Conservation (phyloP, 2,113 vertebrate genomes). For the Rhinopomastus cyanomelas region DNA sequence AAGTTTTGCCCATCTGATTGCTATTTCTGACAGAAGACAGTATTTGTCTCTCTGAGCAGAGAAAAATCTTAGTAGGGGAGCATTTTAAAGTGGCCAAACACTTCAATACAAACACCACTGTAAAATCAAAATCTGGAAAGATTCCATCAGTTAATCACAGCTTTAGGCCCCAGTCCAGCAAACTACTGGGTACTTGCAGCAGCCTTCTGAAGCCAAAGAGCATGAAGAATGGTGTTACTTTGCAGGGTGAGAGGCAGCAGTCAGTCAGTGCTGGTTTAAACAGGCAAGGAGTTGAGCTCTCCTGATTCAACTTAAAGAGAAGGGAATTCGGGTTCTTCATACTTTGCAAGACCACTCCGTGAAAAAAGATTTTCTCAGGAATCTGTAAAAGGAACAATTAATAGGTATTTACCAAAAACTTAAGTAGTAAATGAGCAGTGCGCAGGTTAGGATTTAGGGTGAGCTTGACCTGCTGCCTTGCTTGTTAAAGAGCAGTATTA, state of each 20-base stretch:
- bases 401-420: neutral
- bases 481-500: neutral
- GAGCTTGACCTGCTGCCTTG: neutral
- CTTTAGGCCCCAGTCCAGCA: neutral
- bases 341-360: neutral
- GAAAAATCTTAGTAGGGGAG: neutral
- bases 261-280: neutral
- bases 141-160: neutral
- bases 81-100: neutral
- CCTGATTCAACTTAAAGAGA: neutral
- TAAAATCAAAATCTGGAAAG: neutral
- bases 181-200: neutral
- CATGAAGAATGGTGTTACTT: neutral
- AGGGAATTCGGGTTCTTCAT: neutral
- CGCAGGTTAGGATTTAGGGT: neutral
- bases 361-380: neutral
- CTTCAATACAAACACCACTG: neutral
- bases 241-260: neutral
- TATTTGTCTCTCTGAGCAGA: neutral
- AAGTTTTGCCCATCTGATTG: neutral
- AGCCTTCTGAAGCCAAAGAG: neutral
- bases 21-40: neutral
- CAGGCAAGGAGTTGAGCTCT: neutral
- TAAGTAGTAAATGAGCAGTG: neutral
- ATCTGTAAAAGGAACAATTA: neutral